These are phyloP conservation scores for Oncorhynchus tshawytscha DNA, from an alignment of 2,113 vertebrate species.

Conservation along the genomic window DNA sequence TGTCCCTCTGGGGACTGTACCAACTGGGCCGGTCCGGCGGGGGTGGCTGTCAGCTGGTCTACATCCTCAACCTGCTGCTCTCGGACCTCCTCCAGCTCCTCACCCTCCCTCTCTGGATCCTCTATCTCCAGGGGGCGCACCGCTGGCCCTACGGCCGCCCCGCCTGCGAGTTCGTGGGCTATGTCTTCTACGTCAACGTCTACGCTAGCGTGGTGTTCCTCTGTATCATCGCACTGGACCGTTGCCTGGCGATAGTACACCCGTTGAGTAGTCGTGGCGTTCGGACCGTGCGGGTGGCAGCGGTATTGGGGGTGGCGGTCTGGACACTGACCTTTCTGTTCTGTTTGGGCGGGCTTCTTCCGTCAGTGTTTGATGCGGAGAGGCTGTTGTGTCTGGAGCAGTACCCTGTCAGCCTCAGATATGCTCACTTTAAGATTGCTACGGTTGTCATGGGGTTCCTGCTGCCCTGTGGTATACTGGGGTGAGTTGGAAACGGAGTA, in stretches of 20 bases:
- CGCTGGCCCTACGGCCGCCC: conserved; percentile 53
- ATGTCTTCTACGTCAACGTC: conserved; percentile 74
- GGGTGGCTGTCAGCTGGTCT: conserved; percentile 70
- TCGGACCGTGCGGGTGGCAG: conserved; percentile 62
- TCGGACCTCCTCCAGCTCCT: conserved; percentile 76
- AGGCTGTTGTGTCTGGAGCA: conserved; percentile 65
- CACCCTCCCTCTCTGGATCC: conserved; percentile 75
- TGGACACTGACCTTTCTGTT: conserved; percentile 72
- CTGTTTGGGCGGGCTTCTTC: conserved; percentile 72
- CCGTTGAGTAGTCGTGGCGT: conserved; percentile 66
- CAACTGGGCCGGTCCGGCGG: conserved; percentile 66
- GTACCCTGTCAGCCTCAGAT: conserved; percentile 56
- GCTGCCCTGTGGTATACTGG: conserved; percentile 69
- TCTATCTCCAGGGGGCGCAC: conserved; percentile 62
- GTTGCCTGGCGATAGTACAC: conserved; percentile 73
- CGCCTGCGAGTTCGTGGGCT: conserved; percentile 64
- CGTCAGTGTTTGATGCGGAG: conserved; percentile 62
- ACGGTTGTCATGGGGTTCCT: conserved; percentile 69
- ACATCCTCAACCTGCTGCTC: conserved; percentile 74
- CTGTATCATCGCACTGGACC: conserved; percentile 74
- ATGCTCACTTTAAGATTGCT: conserved; percentile 67
- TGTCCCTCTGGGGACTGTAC: conserved; percentile 76
- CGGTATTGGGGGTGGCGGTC: conserved; percentile 44
- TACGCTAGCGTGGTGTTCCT: conserved; percentile 76
- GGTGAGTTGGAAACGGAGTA: conserved; percentile 55